These are phyloP conservation scores for Pristionchus fissidentatus DNA, from an alignment of 2,888 invertebrate genomes.

Conservation along the genomic window DNA sequence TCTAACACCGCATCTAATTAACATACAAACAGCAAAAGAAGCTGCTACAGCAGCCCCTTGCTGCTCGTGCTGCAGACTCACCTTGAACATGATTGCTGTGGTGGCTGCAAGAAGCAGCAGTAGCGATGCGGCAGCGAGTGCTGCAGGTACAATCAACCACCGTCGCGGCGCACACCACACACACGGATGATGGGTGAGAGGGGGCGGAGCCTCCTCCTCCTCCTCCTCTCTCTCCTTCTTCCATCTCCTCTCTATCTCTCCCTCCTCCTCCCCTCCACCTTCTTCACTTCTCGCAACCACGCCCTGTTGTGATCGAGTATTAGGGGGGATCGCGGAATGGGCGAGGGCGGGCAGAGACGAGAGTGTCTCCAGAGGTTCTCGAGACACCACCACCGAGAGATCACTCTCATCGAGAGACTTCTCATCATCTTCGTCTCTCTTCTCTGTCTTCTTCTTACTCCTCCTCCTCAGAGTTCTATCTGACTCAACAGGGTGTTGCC, in stretches of 20 bases:
- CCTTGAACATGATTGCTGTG: slow-evolving; percentile 82
- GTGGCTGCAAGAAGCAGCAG: slow-evolving; percentile 55
- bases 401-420: background rate
- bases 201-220: slow-evolving; percentile 45
- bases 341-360: background rate
- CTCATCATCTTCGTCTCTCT: background rate
- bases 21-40: background rate
- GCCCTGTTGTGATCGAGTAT: slow-evolving; percentile 48
- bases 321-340: background rate
- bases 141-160: slow-evolving; percentile 63
- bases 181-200: slow-evolving; percentile 51
- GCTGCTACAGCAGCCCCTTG: background rate
- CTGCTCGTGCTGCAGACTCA: background rate
- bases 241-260: slow-evolving; percentile 42
- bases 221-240: slow-evolving; percentile 52
- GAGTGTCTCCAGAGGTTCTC: background rate
- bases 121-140: slow-evolving; percentile 63
- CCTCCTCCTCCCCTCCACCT: slow-evolving; percentile 45
- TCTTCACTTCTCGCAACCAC: slow-evolving; percentile 34
- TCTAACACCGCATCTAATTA: background rate
- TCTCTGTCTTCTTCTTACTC: background rate
- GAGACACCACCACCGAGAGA: background rate
- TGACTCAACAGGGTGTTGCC: slow-evolving; percentile 40
- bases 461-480: background rate
- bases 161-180: slow-evolving; percentile 58